Base-by-base conservation (phyloP, 1,140 invertebrate species). In the Gryllus bimaculatus region DNA sequence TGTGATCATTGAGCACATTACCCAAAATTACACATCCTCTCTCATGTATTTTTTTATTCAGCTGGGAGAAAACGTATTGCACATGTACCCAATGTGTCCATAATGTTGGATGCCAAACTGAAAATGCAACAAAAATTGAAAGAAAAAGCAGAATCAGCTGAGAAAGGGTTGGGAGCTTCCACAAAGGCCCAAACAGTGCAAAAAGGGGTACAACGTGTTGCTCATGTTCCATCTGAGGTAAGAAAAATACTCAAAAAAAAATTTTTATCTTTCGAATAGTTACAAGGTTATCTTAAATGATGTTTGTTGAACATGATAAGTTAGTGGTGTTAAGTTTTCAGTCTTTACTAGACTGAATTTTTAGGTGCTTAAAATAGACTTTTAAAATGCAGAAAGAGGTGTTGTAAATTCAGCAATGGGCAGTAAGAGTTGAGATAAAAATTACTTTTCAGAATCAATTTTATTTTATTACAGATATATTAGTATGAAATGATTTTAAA, bases 141-240 rank as follows among this genome's bases (percentile, higher is more conserved):
- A 66, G 75, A 54, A 21, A 47, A 26, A 77, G 49, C 13, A 7
- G 20, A 26, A 20, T 18, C 13, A 21, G 18, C 15, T 47, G n/a
- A 21, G 8, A 49, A 26, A 7, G 78, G 75, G 12, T 75, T 26
- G 21, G 20, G 21, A 77, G 74, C 47, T 18, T 48, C 49, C 47
- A 94, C 92, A 6, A 83, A 87, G 13, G 88, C 90, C 7, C 92
- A 93, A 85, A 93, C 92, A 0, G 85, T 89, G 7, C 85, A 88
- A 47, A 95, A 94, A 85, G 89, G 90, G 18, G 84, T 85, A 66
- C 86, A 88, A 48, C 87, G 93, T 79, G 86, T 93, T 47, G 93
- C 94, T 20, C 94, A 95, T 83, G 82, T 89, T 49, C 90, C 90
- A 8, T 88, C 88, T 84, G 78, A 83, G 78, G 89, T 89, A 84